phyloP scores from a whole-genome alignment of 2,113 vertebrate species.

The Glaucidium brasilianum region DNA sequence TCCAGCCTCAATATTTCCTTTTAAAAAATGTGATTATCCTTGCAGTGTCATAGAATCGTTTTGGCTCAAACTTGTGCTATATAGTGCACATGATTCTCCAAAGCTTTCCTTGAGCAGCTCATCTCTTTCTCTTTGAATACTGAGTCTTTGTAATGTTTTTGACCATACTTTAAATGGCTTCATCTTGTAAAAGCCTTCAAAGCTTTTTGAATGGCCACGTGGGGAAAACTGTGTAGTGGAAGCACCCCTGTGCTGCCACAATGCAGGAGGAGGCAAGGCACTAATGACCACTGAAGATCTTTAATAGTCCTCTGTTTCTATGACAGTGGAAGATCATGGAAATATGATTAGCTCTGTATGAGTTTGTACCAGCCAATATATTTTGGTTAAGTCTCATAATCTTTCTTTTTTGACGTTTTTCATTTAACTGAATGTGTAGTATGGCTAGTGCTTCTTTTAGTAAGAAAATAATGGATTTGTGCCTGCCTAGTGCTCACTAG shows the following conservation, averaged over 20 bases:
- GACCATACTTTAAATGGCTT: neutral
- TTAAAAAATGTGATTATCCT: neutral
- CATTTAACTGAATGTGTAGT: rapidly evolving
- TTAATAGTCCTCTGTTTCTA: neutral
- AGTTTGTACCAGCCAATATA: neutral
- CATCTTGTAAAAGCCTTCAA: neutral
- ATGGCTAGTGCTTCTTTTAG: rapidly evolving
- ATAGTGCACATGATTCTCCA: neutral
- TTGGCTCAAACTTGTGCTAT: neutral
- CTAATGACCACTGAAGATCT: neutral
- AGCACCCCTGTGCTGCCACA: neutral
- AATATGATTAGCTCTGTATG: rapidly evolving
- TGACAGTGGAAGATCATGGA: neutral
- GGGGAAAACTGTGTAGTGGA: rapidly evolving
- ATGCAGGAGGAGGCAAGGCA: neutral
- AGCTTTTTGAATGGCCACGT: neutral
- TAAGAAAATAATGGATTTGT: neutral
- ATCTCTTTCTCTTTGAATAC: neutral
- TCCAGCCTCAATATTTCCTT: neutral
- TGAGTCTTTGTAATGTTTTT: neutral
- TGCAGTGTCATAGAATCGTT: rapidly evolving
- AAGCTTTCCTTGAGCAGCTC: neutral
- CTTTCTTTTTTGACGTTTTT: neutral
- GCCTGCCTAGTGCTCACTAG: neutral
- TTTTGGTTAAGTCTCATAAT: neutral